Conservation (phyloP, 2,888 invertebrate species). For the Cataglyphis livida region DNA sequence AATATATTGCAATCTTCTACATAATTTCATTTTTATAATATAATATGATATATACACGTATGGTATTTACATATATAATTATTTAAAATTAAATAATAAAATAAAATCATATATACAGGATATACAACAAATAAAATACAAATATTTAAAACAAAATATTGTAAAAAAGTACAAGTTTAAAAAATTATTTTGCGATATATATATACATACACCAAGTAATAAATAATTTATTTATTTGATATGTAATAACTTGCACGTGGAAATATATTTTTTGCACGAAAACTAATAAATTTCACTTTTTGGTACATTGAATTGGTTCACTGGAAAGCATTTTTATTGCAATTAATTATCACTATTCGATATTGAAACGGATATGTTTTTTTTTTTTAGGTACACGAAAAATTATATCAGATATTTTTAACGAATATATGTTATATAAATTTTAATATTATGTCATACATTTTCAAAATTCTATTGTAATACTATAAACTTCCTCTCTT, state of each 20-base stretch:
- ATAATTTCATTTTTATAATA: not conserved
- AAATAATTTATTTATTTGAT: conserved; percentile 39
- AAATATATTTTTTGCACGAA: conserved; percentile 39
- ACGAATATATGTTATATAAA: not conserved
- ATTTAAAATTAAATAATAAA: conserved; percentile 13
- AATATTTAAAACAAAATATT: conserved; percentile 2
- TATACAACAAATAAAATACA: not conserved
- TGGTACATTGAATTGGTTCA: not conserved
- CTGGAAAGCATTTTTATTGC: conserved; percentile 41
- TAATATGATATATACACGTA: not conserved
- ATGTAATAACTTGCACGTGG: conserved; percentile 19
- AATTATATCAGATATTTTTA: conserved; percentile 41
- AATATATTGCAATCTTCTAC: not conserved
- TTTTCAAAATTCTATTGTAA: conserved; percentile 25
- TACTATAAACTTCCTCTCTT: not conserved
- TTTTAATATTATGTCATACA: not conserved
- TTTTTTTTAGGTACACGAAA: conserved; percentile 8
- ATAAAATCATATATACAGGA: not conserved
- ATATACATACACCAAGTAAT: conserved; percentile 9
- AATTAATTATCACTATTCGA: conserved; percentile 44
- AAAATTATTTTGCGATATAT: not conserved
- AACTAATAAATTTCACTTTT: conserved; percentile 48
- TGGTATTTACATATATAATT: not conserved
- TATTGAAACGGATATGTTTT: conserved; percentile 31
- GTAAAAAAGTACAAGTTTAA: not conserved